Evolutionary conservation across 2,888 invertebrate species (phyloP).

Genomic region (Trichacis sp.): DNA sequence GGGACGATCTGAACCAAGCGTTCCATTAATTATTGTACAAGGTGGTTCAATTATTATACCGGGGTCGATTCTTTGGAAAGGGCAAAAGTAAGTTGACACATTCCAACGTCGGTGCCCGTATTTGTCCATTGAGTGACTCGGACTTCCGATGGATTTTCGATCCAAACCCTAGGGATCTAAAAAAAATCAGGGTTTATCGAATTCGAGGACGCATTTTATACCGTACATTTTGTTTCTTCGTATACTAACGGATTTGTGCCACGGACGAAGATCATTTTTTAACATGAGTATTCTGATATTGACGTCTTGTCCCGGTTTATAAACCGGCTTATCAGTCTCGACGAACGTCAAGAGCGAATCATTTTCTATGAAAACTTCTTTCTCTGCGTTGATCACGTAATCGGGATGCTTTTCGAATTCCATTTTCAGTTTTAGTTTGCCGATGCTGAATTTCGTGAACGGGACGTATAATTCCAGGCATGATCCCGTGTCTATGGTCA

Average conservation of each 20-base stretch:
- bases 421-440: constrained; percentile 54
- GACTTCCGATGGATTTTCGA: constrained; percentile 76
- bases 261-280: constrained; percentile 72
- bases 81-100: constrained; percentile 73
- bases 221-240: no score
- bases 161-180: constrained; percentile 77
- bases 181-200: no score
- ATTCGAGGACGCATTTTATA: no score
- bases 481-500: constrained; percentile 60
- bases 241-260: constrained; percentile 70
- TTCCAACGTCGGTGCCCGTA: constrained; percentile 73
- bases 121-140: constrained; percentile 76
- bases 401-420: constrained; percentile 65
- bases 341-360: constrained; percentile 72
- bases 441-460: constrained; percentile 53
- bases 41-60: constrained; percentile 48
- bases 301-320: constrained; percentile 74
- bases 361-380: constrained; percentile 70
- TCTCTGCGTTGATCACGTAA: constrained; percentile 64
- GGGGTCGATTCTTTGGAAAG: constrained; percentile 66
- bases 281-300: constrained; percentile 72
- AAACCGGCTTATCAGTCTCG: constrained; percentile 74
- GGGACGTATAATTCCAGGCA: constrained; percentile 60
- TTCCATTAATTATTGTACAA: no score
- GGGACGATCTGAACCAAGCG: no score